Base-by-base conservation (phyloP, 2,888 invertebrate species). In the Carcina quercana region DNA sequence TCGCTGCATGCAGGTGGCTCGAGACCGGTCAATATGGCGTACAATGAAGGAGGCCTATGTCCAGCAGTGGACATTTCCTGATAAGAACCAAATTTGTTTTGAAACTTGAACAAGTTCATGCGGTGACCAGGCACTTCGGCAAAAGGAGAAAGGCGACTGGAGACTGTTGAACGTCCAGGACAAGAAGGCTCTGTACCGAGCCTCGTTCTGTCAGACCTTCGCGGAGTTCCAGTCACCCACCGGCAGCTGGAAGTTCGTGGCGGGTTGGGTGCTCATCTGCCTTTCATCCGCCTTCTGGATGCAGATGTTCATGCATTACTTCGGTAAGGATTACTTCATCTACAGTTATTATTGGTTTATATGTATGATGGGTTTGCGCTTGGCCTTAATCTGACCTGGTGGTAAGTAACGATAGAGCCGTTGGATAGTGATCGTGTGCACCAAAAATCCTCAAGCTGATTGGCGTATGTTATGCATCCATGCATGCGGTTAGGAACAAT, bases 121-220 rank as follows among this genome's bases (percentile, higher is more conserved):
- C n/a, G n/a, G n/a, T 20, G 14, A 28, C 1, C 51, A 92, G 88
- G 91, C 90, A 2, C 79, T 99, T 5, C 88, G 92, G 24, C 91
- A 95, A 52, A 98, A 98, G 70, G 98, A 99, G 66, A 92, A 90
- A 59, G 94, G 94, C 7, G 96, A 97, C 65, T 99, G 99, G 99
- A 92, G 91, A 48, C 89, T 90, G 50, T 75, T 99, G 3, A 87
- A 92, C 11, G 67, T 93, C n/a, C 94, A 94, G 25, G 99, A 99
- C 49, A 98, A 97, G 82, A 98, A 98, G 78, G 85, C 86, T 0
- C 72, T 99, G 26, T 99, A 99, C 83, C 89, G 98, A 32, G 89
- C 94, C 2, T 95, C 95, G 38, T 99, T 95, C 75, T 92, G 97
- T 58, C 94, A 95, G 67, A 99, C 98, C 3, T 95, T 93, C 62